A percentile compares a stretch with the other conserved stretches of the same genome.
phyloP scores from a whole-genome alignment of 1,140 invertebrate species.

The Penaeus japonicus region DNA sequence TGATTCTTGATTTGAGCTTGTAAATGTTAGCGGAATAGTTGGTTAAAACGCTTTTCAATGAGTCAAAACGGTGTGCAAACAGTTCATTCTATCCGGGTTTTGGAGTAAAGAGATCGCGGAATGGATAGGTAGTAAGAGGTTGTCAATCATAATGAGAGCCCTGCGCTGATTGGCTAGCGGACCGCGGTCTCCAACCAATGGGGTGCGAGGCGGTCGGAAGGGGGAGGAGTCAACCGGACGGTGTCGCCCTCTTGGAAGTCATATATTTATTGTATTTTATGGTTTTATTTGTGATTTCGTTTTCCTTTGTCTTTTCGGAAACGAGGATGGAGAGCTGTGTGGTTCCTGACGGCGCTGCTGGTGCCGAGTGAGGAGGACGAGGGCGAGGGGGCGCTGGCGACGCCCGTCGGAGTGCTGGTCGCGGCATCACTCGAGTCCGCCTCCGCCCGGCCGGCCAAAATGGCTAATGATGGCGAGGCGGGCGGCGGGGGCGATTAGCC shows the following conservation, averaged over 20 bases:
- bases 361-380: not conserved
- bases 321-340: not conserved
- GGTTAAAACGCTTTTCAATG: slow-evolving; percentile 44
- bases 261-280: slow-evolving; percentile 32
- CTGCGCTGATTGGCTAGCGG: slow-evolving; percentile 49
- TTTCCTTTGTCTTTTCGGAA: not conserved
- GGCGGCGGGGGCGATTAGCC: slow-evolving; percentile 46
- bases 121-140: slow-evolving; percentile 51
- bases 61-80: slow-evolving; percentile 31
- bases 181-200: slow-evolving; percentile 34
- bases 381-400: not conserved
- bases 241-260: slow-evolving; percentile 17
- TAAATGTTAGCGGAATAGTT: slow-evolving; percentile 50
- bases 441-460: slow-evolving; percentile 40
- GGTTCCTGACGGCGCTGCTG: not conserved
- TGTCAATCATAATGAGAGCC: slow-evolving; percentile 56
- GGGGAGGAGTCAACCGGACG: slow-evolving; percentile 31
- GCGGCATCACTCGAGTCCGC: not conserved
- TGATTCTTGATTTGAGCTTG: slow-evolving; percentile 51
- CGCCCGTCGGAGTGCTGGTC: not conserved
- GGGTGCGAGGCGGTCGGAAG: slow-evolving; percentile 23
- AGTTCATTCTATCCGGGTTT: slow-evolving; percentile 41
- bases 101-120: slow-evolving; percentile 49
- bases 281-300: not conserved
- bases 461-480: slow-evolving; percentile 53